Evolutionary conservation across 30 jellyfish, hydroid and myxozoan genomes (phyloP), one percentile per base, ranked within the genome.

Genomic region (Chrysaora quinquecirrha): DNA sequence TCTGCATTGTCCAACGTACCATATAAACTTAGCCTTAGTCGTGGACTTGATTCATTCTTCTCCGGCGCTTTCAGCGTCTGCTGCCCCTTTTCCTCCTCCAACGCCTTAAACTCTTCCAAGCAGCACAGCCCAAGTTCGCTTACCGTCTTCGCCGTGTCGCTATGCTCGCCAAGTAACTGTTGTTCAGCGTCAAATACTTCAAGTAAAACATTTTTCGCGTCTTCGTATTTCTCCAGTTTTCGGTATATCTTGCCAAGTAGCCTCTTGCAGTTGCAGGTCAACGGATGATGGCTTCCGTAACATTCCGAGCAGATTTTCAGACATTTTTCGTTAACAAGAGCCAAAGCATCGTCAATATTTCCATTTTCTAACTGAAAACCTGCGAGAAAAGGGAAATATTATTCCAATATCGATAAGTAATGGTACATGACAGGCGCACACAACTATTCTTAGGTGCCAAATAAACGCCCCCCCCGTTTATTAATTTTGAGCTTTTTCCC

Each of bases 91-190:
- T 20, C 68, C 29, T 52, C 29, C 19, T 52, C 6, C 68, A 9
- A 52, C 29, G 24, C 29, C 68, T 52, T 52, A 9, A 63, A 27
- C 47, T 80, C 73, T 31, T 80, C 83, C 30, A 22, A 25, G 35
- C 31, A 1, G 28, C 83, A 48, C 35, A 46, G 1, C 1, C 76
- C 90, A 18, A 80, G 63, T 31, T 80, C 75, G 76, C 50, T n/a
- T 19, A 67, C 23, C 1, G 90, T 66, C 35, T 71, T 65, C 27
- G 90, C 76, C 3, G 90, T 80, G 58, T 80, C 72, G 64, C 83
- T 47, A 19, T 80, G 90, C 50, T 30, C 75, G 10, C 83, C 83
- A 4, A 80, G 67, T 3, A 80, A 22, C 29, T 49, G 75, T 48
- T 65, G 61, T 49, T 80, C 83, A 28, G 75, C 75, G 21, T 80